Conservation (phyloP, 2,113 vertebrate species). For the Megaptera novaeangliae region DNA sequence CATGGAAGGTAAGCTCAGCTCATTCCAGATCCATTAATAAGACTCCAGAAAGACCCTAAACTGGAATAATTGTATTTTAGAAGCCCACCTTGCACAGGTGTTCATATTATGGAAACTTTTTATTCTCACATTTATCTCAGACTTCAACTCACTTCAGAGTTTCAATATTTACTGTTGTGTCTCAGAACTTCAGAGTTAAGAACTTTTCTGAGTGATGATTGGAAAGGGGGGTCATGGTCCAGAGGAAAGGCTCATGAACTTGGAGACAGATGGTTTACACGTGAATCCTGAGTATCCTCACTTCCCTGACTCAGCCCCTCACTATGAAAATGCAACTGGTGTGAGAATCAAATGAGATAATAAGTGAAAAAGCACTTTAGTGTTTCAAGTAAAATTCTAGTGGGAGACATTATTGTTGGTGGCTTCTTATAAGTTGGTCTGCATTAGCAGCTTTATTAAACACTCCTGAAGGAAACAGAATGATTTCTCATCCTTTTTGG, state of each 20-base stretch:
- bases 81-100: not conserved
- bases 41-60: not conserved
- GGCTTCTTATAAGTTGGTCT: not conserved
- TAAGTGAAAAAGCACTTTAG: not conserved
- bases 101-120: not conserved
- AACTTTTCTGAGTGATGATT: not conserved
- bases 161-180: not conserved
- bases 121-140: not conserved
- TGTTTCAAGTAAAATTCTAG: not conserved
- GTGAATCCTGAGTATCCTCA: not conserved
- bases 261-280: not conserved
- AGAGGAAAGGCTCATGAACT: not conserved
- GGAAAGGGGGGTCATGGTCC: not conserved
- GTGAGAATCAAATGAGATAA: not conserved
- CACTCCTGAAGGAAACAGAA: not conserved
- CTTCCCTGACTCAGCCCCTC: not conserved
- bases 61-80: not conserved
- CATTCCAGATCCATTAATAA: not conserved
- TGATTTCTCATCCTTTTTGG: not conserved
- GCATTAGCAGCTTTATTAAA: not conserved
- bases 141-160: not conserved
- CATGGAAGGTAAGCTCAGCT: not conserved
- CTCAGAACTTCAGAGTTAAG: not conserved
- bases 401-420: not conserved
- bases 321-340: not conserved